Base-by-base conservation (phyloP, 2,797 vertebrate species). In the Bufotes viridis region DNA sequence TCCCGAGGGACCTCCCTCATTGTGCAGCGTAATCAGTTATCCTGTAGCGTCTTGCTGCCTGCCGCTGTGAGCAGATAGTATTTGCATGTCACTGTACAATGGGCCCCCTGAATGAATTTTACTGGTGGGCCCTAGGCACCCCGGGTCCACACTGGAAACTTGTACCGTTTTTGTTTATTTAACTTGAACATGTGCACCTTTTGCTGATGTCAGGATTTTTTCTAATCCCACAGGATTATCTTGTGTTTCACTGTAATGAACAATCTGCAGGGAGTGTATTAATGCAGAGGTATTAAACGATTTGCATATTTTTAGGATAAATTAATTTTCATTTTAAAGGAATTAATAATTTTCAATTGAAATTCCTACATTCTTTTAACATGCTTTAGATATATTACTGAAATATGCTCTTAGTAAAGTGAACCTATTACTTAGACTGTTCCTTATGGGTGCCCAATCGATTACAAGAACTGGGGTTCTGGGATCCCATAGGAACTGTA, bases 251-350 rank as follows among this genome's bases (percentile, higher is more conserved):
- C 5, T 78, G 20, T 76, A 42, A 75, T 84, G 20, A 84, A 63
- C 42, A 60, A 75, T 63, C 83, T 76, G 70, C 83, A 49, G 53
- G 72, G 83, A 60, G 24, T 85, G 12, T 3, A 51, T 29, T 85
- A 85, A 85, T 76, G 14, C 76, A 51, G 82, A 14, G 83, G 69
- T 61, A 85, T 85, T 76, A 85, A 76, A 29, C 11, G 55, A 29
- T 85, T 76, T 85, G 69, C 29, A 85, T 60, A 85, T 22, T 53
- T 78, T n/a, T 78, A 78, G 51, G 51, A 13, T 55, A 55, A 78
- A 78, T 78, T 1, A 72, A 78, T 24, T 78, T 53, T 53, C 22
- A 53, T 78, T 55, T 55, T 53, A 5, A 51, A 22, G 9, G 6
- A 7, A 12, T 78, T 55, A 75, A 78, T 53, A 24, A 2, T 51